These are phyloP conservation scores for Leiothrix lutea DNA, from an alignment of 2,113 vertebrate species.

Conservation along the genomic window DNA sequence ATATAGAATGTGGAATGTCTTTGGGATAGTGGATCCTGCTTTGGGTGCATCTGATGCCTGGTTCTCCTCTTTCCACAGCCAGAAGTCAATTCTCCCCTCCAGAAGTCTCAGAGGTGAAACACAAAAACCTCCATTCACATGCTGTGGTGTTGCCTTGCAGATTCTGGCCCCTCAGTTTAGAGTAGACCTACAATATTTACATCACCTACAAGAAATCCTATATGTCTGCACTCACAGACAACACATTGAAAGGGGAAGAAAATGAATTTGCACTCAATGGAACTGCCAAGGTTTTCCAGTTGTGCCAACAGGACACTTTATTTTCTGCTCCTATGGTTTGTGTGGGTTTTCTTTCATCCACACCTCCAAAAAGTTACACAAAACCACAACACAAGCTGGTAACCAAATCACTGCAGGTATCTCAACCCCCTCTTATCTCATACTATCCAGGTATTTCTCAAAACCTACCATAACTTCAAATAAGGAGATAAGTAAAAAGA, in stretches of 20 bases:
- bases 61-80: not conserved
- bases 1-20: not conserved
- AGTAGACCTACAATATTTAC: not conserved
- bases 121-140: not conserved
- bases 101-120: not conserved
- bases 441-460: not conserved
- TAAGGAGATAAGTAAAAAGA: not conserved
- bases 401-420: not conserved
- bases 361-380: not conserved
- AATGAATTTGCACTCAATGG: rapidly evolving
- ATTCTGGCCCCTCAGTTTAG: not conserved
- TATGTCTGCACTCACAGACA: not conserved
- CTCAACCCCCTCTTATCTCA: not conserved
- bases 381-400: not conserved
- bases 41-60: not conserved
- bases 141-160: not conserved
- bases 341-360: not conserved
- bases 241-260: not conserved
- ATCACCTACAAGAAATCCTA: not conserved
- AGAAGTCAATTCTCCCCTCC: not conserved
- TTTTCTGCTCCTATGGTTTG: not conserved
- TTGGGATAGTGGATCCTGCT: not conserved
- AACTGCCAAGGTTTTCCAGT: not conserved
- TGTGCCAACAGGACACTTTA: not conserved
- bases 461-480: not conserved